Percentiles rank a stretch among this genome's conserved stretches.
phyloP scores from a whole-genome alignment of 2,797 vertebrate species.

The Amblyraja radiata region DNA sequence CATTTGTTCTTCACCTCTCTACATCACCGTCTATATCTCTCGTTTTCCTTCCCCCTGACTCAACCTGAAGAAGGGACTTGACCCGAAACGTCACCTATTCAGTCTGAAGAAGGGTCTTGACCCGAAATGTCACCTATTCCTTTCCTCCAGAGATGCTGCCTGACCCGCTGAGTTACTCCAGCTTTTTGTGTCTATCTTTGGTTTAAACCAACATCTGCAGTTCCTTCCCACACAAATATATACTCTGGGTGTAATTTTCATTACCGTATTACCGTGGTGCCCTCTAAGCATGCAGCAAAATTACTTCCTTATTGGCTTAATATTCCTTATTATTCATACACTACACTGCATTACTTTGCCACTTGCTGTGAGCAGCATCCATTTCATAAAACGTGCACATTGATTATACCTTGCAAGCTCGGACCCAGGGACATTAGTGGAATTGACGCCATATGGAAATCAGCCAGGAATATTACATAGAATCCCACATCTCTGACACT shows the following conservation, averaged over 20 bases:
- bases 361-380: not conserved
- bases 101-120: too few species aligned
- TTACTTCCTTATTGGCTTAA: not conserved
- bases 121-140: too few species aligned
- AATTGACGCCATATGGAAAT: constrained; percentile 3
- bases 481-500: not conserved
- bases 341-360: not conserved
- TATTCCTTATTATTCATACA: too few species aligned
- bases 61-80: too few species aligned
- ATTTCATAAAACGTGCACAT: not conserved
- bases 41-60: too few species aligned
- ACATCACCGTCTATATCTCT: too few species aligned
- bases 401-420: not conserved
- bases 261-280: not conserved
- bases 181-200: too few species aligned
- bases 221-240: not conserved
- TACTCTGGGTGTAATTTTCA: not conserved
- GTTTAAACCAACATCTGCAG: too few species aligned
- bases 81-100: too few species aligned
- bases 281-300: not conserved
- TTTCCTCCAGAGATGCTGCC: too few species aligned
- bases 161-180: too few species aligned
- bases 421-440: not conserved
- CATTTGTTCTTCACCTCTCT: too few species aligned
- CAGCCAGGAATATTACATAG: not conserved